Base-by-base conservation (phyloP, 2,797 vertebrate species). In the Echiichthys vipera region DNA sequence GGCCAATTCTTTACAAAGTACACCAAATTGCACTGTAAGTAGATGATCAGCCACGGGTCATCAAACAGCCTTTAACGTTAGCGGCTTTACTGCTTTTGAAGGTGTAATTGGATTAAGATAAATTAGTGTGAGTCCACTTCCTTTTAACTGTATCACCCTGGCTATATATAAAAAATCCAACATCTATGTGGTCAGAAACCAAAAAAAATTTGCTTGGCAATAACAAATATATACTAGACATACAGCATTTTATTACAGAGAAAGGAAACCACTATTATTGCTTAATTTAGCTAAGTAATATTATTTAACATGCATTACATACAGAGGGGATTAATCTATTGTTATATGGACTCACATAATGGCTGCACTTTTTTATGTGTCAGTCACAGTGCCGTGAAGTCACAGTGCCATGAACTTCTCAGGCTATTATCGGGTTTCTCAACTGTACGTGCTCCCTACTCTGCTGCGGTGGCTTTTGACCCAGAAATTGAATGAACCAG, bases 21-120 rank as follows among this genome's bases (percentile, higher is more conserved):
- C 2, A 50, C 15, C 2, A 45, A 49, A 76, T 40, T 24, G 12
- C 37, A 22, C 7, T 61, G 18, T 49, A 55, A 65, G 34, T 15
- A 59, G 25, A 36, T 40, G 63, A 71, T 78, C 30, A 55, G 46
- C 22, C 3, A 63, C 24, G 50, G 53, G 39, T 61, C 64, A 49
- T 54, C 56, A 62, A 50, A 18, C 37, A 46, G 22, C 43, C 32
- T 65, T 61, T 73, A 25, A 46, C 46, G 22, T 14, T 53, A 64
- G 36, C 39, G 56, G 37, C 18, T 29, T 36, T 3, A 64, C 30
- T 20, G 2, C 11, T 46, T 65, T 56, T 56, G 13, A 32, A 20
- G 7, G 12, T 40, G 18, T 47, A 42, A 65, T 47, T 59, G 59
- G 27, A 51, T 34, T 17, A 4, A 47, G 51, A 25, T 40, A 49